Evolutionary conservation across 1,140 invertebrate species (phyloP), one percentile per base, ranked within the genome.

Genomic region (Acarapis woodi): DNA sequence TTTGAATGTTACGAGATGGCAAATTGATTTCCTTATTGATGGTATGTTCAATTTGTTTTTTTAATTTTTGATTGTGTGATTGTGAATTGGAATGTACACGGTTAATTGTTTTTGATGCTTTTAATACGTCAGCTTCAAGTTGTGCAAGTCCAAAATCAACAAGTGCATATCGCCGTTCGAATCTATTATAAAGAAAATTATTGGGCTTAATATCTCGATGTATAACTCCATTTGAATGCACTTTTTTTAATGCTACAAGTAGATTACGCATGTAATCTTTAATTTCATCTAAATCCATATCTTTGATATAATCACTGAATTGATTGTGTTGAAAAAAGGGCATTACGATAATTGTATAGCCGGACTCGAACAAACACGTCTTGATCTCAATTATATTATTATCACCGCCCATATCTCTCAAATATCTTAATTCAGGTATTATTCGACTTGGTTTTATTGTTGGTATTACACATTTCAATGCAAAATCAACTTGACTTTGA

Each of bases 131-230:
- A 8, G 12, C 5, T 23, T 36, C 19, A 26, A 15, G 25, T 39
- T 59, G 74, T 12, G 79, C 74, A 23, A 85, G 60, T 3, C 80
- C 80, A 63, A 88, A 87, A 58, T 87, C 80, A 16, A 85, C 75
- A 30, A 87, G 53, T 31, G 58, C 53, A 62, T 61, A 75, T 71
- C 66, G 64, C 54, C 64, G 66, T 34, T 64, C 66, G n/a, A 59
- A 57, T 22, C 75, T 59, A 53, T 83, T 70, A 49, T 79, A 87
- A 1, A 87, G 59, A 53, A 87, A 87, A 58, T 88, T 88, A 52
- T 68, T 74, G 4, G 82, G 79, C 58, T 87, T 87, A n/a, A 88
- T 66, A 53, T 88, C 80, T 45, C 82, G 60, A 53, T 88, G 82
- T 44, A 88, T 82, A 35, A 87, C 68, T 43, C 71, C 67, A 53